Evolutionary conservation across 2,113 vertebrate genomes (phyloP).

Genomic region (Sardina pilchardus): DNA sequence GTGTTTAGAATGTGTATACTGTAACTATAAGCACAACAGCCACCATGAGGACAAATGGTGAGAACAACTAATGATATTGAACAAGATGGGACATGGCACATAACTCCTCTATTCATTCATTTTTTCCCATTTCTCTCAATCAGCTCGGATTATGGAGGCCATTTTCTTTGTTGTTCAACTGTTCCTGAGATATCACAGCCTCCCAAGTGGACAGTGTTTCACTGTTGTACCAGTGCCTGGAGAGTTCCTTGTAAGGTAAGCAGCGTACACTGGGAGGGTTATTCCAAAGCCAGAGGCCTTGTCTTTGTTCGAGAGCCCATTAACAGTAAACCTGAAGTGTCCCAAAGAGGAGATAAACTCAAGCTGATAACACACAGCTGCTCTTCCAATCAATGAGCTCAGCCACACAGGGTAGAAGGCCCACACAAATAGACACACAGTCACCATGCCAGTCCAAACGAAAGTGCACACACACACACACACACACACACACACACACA

Average conservation of each 20-base stretch:
- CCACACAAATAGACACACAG: slow-evolving; percentile 1
- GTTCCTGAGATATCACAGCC: background rate
- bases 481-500: background rate
- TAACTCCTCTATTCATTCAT: background rate
- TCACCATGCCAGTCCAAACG: background rate
- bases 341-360: background rate
- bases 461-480: background rate
- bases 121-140: background rate
- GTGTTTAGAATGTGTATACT: background rate
- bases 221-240: background rate
- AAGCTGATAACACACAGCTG: background rate
- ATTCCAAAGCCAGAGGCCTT: background rate
- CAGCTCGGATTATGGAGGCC: background rate
- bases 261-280: background rate
- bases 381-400: background rate
- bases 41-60: background rate
- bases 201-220: background rate
- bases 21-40: background rate
- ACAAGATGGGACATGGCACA: background rate
- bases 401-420: background rate
- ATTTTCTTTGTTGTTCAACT: background rate
- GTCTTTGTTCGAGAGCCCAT: background rate
- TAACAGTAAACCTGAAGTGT: background rate
- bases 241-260: slow-evolving; percentile 7
- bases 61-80: background rate